phyloP scores from a whole-genome alignment of 2,888 invertebrate species.

The Meganola albula region DNA sequence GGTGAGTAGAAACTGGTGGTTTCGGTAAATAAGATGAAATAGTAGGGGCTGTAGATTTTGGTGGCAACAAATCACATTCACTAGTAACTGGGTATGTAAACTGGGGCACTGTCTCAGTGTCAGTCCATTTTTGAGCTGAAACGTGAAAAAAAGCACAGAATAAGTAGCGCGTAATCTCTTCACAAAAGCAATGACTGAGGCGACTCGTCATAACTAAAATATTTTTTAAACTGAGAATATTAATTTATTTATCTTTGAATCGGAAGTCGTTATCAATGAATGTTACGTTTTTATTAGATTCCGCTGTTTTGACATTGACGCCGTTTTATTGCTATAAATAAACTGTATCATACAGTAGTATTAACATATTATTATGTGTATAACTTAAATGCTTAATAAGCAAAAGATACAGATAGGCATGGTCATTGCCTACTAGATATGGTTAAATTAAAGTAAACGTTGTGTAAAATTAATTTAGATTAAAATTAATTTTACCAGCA shows the following conservation, averaged over 20 bases:
- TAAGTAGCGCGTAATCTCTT: constrained; percentile 38
- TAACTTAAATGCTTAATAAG: too few relatives aligned
- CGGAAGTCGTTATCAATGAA: constrained; percentile 65
- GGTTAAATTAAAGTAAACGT: too few relatives aligned
- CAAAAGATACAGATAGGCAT: constrained; percentile 4
- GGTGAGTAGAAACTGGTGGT: constrained; percentile 49
- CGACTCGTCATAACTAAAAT: constrained; percentile 43
- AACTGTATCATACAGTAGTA: too few relatives aligned
- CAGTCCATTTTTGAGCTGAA: constrained; percentile 73
- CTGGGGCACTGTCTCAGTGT: constrained; percentile 46
- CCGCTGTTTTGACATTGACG: constrained; percentile 22
- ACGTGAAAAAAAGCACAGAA: constrained; percentile 50
- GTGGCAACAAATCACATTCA: constrained; percentile 50
- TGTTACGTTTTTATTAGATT: too few relatives aligned
- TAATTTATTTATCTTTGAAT: constrained; percentile 24
- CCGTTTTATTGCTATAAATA: constrained; percentile 12
- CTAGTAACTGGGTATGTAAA: constrained; percentile 58
- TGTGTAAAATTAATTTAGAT: background rate
- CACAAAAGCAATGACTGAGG: constrained; percentile 41
- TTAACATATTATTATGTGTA: too few relatives aligned
- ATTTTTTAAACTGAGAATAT: constrained; percentile 35
- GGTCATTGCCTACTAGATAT: too few relatives aligned
- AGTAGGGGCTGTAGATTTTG: constrained; percentile 53
- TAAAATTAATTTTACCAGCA: constrained; percentile 47
- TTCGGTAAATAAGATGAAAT: constrained; percentile 53